Conservation (phyloP, 1,140 invertebrate genomes). For the Orchesella cincta region DNA sequence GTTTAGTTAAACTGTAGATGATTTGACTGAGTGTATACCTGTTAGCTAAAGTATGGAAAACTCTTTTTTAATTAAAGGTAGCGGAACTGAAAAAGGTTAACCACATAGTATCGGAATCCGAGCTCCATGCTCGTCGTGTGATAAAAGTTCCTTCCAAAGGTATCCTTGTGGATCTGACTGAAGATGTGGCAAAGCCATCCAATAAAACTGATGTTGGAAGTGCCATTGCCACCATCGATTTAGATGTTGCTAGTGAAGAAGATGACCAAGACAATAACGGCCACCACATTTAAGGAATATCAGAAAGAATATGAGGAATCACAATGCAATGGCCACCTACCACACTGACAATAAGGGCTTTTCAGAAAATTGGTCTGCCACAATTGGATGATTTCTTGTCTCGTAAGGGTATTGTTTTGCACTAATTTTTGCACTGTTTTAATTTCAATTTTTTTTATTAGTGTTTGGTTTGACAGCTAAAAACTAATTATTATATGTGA, state of each 20-base stretch:
- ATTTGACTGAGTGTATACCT: too few relatives aligned
- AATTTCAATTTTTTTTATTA: background rate
- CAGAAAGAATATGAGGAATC: too few relatives aligned
- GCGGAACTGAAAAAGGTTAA: constrained; percentile 49
- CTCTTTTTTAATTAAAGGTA: constrained; percentile 37
- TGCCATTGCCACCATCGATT: background rate
- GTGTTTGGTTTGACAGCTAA: background rate
- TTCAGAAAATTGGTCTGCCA: too few relatives aligned
- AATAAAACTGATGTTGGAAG: background rate
- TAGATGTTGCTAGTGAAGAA: constrained; percentile 14
- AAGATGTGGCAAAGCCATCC: background rate
- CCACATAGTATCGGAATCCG: constrained; percentile 39
- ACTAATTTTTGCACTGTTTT: background rate
- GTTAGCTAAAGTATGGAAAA: background rate
- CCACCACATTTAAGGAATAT: too few relatives aligned
- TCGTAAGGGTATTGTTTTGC: constrained; percentile 46
- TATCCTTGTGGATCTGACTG: constrained; percentile 46
- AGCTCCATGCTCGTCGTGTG: constrained; percentile 39
- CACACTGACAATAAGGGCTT: too few relatives aligned
- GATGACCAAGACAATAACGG: constrained; percentile 34
- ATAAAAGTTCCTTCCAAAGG: constrained; percentile 50
- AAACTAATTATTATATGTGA: background rate
- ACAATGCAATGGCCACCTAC: too few relatives aligned
- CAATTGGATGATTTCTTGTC: constrained; percentile 42
- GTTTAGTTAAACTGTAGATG: background rate